Conservation (phyloP, 2,888 invertebrate species). For the Hololepta plana region DNA sequence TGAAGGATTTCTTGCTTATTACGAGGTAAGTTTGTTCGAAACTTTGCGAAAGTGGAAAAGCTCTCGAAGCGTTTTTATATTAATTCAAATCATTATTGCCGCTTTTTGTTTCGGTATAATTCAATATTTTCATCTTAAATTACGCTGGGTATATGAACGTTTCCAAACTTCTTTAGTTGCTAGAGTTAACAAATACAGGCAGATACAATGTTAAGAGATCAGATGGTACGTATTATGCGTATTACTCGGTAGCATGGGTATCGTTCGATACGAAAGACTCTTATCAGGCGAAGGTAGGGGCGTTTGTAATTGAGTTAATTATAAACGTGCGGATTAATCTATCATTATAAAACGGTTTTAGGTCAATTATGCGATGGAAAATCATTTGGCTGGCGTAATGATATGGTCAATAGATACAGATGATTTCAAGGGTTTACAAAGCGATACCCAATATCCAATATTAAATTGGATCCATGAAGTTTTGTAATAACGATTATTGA, state of each 20-base stretch:
- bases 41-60: no score
- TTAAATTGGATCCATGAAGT: slow-evolving; percentile 19
- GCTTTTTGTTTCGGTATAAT: no score
- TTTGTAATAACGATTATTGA: background rate
- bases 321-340: slow-evolving; percentile 3
- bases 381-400: slow-evolving; percentile 31
- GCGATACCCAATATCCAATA: slow-evolving; percentile 20
- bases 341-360: slow-evolving; percentile 12
- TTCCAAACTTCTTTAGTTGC: slow-evolving; percentile 6
- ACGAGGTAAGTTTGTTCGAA: slow-evolving; percentile 11
- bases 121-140: no score
- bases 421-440: slow-evolving; percentile 27
- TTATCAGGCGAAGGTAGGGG: slow-evolving; percentile 13
- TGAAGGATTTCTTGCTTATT: slow-evolving; percentile 13
- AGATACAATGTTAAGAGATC: slow-evolving; percentile 1
- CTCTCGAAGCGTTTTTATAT: no score
- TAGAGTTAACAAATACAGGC: slow-evolving; percentile 2
- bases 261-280: slow-evolving; percentile 16
- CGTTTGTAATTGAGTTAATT: slow-evolving; percentile 1
- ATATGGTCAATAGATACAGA: slow-evolving; percentile 35
- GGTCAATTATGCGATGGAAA: slow-evolving; percentile 21
- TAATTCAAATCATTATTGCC: no score
- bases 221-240: slow-evolving; percentile 16
- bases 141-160: no score
- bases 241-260: slow-evolving; percentile 16